Percentiles rank a stretch among this genome's conserved stretches.
These are phyloP conservation scores for Lycia hirtaria DNA, from an alignment of 2,888 invertebrate species.

Conservation along the genomic window DNA sequence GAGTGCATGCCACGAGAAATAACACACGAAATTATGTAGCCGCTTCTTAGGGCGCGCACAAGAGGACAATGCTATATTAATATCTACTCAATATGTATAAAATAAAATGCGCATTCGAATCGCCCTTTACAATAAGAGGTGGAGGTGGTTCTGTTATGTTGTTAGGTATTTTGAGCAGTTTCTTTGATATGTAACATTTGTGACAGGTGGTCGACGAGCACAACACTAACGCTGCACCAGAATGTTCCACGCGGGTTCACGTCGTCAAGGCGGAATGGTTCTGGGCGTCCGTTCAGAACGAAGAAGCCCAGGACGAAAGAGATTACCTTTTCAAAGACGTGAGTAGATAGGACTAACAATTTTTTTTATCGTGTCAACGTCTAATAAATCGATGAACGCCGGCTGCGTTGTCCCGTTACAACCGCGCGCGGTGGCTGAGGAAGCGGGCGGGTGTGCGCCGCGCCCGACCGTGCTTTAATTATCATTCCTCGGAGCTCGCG, in stretches of 20 bases:
- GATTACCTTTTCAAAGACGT: constrained; percentile 95
- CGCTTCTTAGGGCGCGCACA: constrained; percentile 57
- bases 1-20: constrained; percentile 60
- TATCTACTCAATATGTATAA: constrained; percentile 31
- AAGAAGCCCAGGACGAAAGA: constrained; percentile 95
- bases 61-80: constrained; percentile 36
- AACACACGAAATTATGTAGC: constrained; percentile 51
- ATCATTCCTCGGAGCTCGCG: too few relatives aligned
- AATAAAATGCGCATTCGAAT: constrained; percentile 41
- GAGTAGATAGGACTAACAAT: constrained; percentile 64
- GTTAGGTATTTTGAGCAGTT: constrained; percentile 14
- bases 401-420: too few relatives aligned
- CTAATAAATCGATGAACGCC: too few relatives aligned
- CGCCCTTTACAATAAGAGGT: constrained; percentile 29
- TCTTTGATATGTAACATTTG: constrained; percentile 13
- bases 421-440: too few relatives aligned
- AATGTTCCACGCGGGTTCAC: constrained; percentile 89
- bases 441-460: too few relatives aligned
- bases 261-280: constrained; percentile 98
- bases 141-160: constrained; percentile 20
- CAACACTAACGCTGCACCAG: constrained; percentile 88
- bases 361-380: too few relatives aligned
- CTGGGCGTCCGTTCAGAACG: constrained; percentile 99
- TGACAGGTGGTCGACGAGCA: constrained; percentile 94
- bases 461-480: too few relatives aligned